phyloP scores from a whole-genome alignment of 2,888 invertebrate genomes.

The Unio delphinus region DNA sequence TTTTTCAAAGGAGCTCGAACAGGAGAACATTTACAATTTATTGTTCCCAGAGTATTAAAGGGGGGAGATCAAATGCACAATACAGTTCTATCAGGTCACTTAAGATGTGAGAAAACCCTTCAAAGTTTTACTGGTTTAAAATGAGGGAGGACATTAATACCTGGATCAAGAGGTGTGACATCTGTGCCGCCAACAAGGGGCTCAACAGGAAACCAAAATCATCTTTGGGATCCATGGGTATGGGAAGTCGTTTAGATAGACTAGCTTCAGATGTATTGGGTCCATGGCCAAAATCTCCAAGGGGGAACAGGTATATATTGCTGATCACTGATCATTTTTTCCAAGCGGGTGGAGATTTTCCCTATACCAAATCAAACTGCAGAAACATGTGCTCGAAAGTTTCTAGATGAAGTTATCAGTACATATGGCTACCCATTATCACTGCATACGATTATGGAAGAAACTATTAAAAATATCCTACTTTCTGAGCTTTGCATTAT shows the following conservation, averaged over 20 bases:
- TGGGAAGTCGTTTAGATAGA: constrained; percentile 18
- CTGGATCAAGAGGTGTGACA: constrained; percentile 3
- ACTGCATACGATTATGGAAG: constrained; percentile 21
- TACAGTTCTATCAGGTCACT: constrained; percentile 10
- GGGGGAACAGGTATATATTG: constrained; percentile 6
- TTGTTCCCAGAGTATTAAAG: constrained; percentile 2
- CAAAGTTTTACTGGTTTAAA: constrained; percentile 21
- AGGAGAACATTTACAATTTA: background rate
- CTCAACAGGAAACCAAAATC: constrained; percentile 11
- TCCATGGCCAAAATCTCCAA: constrained; percentile 5
- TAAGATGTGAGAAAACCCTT: constrained; percentile 9
- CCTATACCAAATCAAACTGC: constrained; percentile 12
- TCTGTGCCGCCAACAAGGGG: constrained; percentile 6
- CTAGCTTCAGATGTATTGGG: background rate
- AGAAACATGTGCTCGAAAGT: constrained; percentile 1
- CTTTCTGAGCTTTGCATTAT: constrained; percentile 13
- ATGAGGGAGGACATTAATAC: constrained; percentile 12
- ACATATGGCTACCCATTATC: constrained; percentile 9
- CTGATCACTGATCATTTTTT: constrained; percentile 6
- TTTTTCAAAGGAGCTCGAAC: background rate
- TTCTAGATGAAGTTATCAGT: constrained; percentile 9
- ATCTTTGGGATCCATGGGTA: constrained; percentile 7
- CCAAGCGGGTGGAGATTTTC: constrained; percentile 8
- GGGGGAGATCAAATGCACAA: constrained; percentile 2
- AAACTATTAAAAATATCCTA: constrained; percentile 17